Evolutionary conservation across 92 coral and sea anemone genomes (phyloP).

Genomic region (Galaxea fascicularis): DNA sequence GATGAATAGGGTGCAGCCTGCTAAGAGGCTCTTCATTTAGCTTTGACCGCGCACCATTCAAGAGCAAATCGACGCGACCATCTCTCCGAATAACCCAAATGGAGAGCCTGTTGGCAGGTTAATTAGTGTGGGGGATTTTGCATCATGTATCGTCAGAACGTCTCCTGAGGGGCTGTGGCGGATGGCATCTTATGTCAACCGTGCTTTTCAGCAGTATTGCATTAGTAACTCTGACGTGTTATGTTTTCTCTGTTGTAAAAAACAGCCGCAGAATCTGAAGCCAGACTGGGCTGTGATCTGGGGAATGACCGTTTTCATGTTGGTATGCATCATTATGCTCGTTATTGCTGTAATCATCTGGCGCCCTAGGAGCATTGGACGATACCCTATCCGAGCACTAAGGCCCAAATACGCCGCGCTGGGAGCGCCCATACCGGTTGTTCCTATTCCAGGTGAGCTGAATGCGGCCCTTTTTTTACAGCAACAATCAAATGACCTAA

Average conservation of each 20-base stretch:
- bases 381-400: slow-evolving; percentile 86
- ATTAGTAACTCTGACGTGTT: neutral
- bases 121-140: too few relatives aligned
- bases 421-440: slow-evolving; percentile 99
- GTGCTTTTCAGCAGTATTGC: too few relatives aligned
- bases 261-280: slow-evolving; percentile 90
- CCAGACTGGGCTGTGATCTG: slow-evolving; percentile 95
- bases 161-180: too few relatives aligned
- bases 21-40: too few relatives aligned
- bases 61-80: too few relatives aligned
- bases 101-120: too few relatives aligned
- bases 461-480: neutral
- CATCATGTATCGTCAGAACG: too few relatives aligned
- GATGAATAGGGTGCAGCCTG: too few relatives aligned
- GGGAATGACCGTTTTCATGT: slow-evolving; percentile 97
- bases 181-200: too few relatives aligned
- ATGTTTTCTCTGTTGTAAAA: neutral
- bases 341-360: slow-evolving; percentile 97
- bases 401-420: slow-evolving; percentile 98
- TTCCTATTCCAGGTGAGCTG: slow-evolving; percentile 85
- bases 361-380: slow-evolving; percentile 95
- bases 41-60: too few relatives aligned
- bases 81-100: too few relatives aligned
- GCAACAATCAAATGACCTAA: neutral
- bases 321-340: slow-evolving; percentile 89